Conservation (phyloP, 2,113 vertebrate genomes). For the Tretioscincus oriximinensis region DNA sequence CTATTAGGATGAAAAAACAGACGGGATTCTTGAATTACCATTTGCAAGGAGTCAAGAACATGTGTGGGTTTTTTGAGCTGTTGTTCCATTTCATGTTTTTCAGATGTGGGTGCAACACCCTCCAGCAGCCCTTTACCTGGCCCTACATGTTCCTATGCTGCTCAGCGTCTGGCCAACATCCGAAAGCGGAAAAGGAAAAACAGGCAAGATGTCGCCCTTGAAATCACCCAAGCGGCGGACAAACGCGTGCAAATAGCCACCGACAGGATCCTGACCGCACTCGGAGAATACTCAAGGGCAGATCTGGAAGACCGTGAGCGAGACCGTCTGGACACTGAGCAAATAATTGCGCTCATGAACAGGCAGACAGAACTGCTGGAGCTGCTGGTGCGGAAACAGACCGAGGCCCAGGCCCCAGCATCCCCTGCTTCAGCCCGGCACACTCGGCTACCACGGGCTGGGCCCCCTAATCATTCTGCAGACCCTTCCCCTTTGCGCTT, state of each 20-base stretch:
- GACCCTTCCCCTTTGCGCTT: slow-evolving; percentile 7
- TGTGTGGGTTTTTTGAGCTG: background rate
- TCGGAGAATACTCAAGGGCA: background rate
- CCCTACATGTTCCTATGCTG: background rate
- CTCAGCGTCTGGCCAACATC: slow-evolving; percentile 14
- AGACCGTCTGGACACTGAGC: slow-evolving; percentile 8
- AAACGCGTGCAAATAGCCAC: background rate
- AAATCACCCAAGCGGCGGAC: slow-evolving; percentile 10
- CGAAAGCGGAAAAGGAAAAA: slow-evolving; percentile 20
- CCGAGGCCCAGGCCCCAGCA: background rate
- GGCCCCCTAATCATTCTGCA: background rate
- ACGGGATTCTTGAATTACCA: no score
- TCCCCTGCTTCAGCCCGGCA: background rate
- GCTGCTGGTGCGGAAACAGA: slow-evolving; percentile 17
- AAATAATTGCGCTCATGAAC: slow-evolving; percentile 17
- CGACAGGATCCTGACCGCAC: background rate
- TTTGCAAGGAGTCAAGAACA: no score
- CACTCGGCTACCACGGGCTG: background rate
- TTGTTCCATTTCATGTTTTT: background rate
- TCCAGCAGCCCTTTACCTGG: background rate
- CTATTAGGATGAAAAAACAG: no score
- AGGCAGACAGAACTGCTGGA: slow-evolving; percentile 29
- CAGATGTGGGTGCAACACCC: background rate
- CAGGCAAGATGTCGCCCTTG: slow-evolving; percentile 8
- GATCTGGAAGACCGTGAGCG: slow-evolving; percentile 17